Evolutionary conservation across 2,797 vertebrate species (phyloP).

Genomic region (Neoniphon sammara): DNA sequence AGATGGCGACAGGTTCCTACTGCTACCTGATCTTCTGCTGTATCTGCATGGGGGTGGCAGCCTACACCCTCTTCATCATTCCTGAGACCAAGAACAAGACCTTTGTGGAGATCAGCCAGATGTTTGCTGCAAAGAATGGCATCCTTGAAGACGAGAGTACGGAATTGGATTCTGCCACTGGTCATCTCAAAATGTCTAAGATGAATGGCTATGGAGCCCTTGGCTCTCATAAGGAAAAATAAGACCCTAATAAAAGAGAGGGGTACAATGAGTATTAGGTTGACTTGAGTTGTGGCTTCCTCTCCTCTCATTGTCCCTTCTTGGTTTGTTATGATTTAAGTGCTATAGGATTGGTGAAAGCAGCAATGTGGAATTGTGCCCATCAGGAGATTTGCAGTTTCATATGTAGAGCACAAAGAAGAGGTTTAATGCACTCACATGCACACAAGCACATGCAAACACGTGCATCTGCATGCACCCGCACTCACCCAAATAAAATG

Average conservation of each 20-base stretch:
- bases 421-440: neutral
- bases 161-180: slow-evolving; percentile 40
- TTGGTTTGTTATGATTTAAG: slow-evolving; percentile 8
- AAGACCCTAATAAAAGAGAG: slow-evolving; percentile 9
- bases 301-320: neutral
- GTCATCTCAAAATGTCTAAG: slow-evolving; percentile 74
- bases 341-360: neutral
- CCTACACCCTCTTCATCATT: slow-evolving; percentile 85
- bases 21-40: slow-evolving; percentile 90
- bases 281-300: neutral
- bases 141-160: slow-evolving; percentile 56
- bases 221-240: slow-evolving; percentile 31
- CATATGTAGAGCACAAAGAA: slow-evolving; percentile 21
- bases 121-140: slow-evolving; percentile 79
- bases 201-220: slow-evolving; percentile 85
- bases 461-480: neutral
- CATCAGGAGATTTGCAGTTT: slow-evolving; percentile 33
- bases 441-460: neutral
- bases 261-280: neutral
- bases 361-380: neutral
- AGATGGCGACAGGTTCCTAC: slow-evolving; percentile 87
- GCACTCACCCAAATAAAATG: neutral
- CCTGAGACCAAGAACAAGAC: slow-evolving; percentile 94
- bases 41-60: slow-evolving; percentile 84
- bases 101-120: slow-evolving; percentile 91